These are phyloP conservation scores for Fregata magnificens DNA, from an alignment of 2,113 vertebrate genomes.

Conservation along the genomic window DNA sequence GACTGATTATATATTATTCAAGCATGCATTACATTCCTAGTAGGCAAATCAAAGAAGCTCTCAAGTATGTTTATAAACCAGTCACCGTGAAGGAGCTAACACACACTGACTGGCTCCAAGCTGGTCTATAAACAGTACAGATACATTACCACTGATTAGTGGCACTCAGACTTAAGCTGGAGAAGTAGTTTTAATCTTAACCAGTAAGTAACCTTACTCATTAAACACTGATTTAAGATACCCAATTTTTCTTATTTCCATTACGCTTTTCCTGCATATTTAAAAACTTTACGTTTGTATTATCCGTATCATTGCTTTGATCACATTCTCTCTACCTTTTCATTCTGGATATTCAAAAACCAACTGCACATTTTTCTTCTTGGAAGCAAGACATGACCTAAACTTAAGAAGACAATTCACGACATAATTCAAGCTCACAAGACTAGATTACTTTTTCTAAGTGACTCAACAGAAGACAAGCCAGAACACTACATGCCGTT, in stretches of 20 bases:
- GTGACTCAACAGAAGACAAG: neutral
- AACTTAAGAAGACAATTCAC: neutral
- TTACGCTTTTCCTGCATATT: neutral
- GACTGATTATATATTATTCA: neutral
- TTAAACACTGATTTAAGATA: neutral
- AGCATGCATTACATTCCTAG: neutral
- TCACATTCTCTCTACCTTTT: neutral
- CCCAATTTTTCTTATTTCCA: neutral
- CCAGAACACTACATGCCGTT: neutral
- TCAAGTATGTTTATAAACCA: slow-evolving; percentile 35
- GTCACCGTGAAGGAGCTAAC: neutral
- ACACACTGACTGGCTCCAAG: neutral
- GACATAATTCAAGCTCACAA: neutral
- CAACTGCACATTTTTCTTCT: neutral
- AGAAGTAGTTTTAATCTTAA: neutral
- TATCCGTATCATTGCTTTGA: neutral
- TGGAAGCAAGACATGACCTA: neutral
- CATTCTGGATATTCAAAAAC: neutral
- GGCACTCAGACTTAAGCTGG: neutral
- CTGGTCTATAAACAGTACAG: slow-evolving; percentile 2
- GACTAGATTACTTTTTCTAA: neutral
- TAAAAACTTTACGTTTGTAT: neutral
- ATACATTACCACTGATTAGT: neutral
- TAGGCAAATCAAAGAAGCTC: slow-evolving; percentile 18
- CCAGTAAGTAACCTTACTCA: neutral